phyloP scores from a whole-genome alignment of 1,140 invertebrate species.

The Rhopalosiphum maidis region DNA sequence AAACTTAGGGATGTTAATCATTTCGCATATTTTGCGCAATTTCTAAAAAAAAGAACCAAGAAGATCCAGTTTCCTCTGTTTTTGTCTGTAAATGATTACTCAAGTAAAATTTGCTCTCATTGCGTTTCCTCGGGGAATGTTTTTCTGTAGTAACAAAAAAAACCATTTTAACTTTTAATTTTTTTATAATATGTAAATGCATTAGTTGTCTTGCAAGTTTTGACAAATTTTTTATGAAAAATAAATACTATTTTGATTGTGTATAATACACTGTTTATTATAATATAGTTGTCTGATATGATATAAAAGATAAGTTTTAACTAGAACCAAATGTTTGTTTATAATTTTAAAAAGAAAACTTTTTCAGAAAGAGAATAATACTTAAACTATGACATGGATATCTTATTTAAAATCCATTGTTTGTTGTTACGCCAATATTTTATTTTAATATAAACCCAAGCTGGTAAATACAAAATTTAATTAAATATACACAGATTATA shows the following conservation, averaged over 20 bases:
- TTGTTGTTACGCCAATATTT: constrained; percentile 7
- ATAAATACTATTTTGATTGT: background rate
- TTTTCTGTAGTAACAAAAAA: background rate
- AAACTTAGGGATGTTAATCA: constrained; percentile 41
- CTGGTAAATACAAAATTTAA: background rate
- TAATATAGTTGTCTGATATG: background rate
- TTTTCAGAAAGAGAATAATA: background rate
- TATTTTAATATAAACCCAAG: background rate
- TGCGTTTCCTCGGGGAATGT: background rate
- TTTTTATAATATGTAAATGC: background rate
- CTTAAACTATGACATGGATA: background rate
- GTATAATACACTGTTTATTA: background rate
- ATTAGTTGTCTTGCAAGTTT: constrained; percentile 12
- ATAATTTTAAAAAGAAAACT: background rate
- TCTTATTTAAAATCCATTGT: background rate
- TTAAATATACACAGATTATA: background rate
- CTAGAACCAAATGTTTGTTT: background rate
- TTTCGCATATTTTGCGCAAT: background rate
- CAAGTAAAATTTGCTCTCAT: background rate
- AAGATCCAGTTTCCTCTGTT: constrained; percentile 29
- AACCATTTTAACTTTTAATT: constrained; percentile 5
- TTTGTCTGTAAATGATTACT: constrained; percentile 28
- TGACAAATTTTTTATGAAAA: background rate
- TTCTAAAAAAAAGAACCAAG: background rate
- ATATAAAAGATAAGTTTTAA: background rate